A percentile compares a stretch with the other conserved stretches of the same genome.
Evolutionary conservation across 2,797 vertebrate genomes (phyloP).

Genomic region (Mormyrus hasselquistii): DNA sequence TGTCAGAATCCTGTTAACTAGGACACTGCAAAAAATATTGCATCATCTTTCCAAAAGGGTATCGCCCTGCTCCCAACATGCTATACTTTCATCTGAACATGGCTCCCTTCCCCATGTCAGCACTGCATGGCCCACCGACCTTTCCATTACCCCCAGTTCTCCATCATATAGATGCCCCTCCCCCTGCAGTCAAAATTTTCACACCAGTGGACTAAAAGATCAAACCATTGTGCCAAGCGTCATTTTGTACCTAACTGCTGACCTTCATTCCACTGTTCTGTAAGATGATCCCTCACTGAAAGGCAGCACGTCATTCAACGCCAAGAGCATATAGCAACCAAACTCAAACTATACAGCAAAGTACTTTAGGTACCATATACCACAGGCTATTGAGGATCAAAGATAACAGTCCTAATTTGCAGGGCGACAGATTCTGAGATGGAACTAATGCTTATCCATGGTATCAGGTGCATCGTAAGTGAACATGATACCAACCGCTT

Average conservation of each 20-base stretch:
- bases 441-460: background rate
- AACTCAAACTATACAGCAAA: background rate
- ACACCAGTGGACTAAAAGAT: background rate
- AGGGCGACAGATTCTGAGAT: background rate
- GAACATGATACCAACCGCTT: background rate
- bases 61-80: background rate
- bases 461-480: background rate
- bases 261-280: background rate
- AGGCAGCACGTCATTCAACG: background rate
- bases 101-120: background rate
- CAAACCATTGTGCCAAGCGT: background rate
- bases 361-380: background rate
- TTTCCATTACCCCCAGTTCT: slow-evolving; percentile 1
- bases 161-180: background rate
- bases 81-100: background rate
- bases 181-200: background rate
- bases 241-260: background rate
- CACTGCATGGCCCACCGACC: background rate
- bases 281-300: background rate
- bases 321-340: background rate
- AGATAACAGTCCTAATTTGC: background rate
- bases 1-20: background rate
- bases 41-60: background rate
- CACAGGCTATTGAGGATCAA: background rate
- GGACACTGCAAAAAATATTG: background rate